Base-by-base conservation (phyloP, 2,113 vertebrate species). In the Orcinus orca region DNA sequence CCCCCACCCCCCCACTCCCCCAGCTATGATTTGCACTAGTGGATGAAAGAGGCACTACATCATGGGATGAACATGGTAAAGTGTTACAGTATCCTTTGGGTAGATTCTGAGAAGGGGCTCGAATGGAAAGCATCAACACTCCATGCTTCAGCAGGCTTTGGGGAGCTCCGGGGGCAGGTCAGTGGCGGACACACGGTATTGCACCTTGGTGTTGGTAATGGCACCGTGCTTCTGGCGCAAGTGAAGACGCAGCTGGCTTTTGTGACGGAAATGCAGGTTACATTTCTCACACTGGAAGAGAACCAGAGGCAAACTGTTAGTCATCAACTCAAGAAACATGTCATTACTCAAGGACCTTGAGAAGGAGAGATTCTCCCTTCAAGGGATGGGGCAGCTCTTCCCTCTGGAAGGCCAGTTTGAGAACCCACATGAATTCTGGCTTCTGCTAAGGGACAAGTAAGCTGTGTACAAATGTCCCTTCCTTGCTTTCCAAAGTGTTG, bases 201-300 rank as follows among this genome's bases (percentile, higher is more conserved):
- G 99, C 98, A 99, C 99, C 99, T 99, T 99, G 97, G 99, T 99
- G 99, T 99, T 99, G 94, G 99, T 99, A 99, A 99, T 99, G 98
- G 99, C 99, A 9, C 99, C 99, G 4, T 99, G 99, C 98, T 99
- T 99, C 99, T 99, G 99, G 96, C 99, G 99, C 21, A 99, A 98
- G 95, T 99, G 99, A 92, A 99, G 98, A 95, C 99, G 99, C 29
- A 99, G 99, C 97, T 99, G 99, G 98, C 99, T 99, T 98, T 99
- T 99, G 99, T 99, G 99, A 97, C 99, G 99, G 98, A 99, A 99
- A 98, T 99, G 99, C 98, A 99, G 98, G 98, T 99, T 99, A 98
- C 99, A 99, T 99, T 99, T 99, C 99, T 99, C 99, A 98, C 99
- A 99, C 99, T 99, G 98, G 0, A n/a, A 97, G 80, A 26, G 1